Conservation (phyloP, 2,113 vertebrate genomes). For the Lipophrys pholis region DNA sequence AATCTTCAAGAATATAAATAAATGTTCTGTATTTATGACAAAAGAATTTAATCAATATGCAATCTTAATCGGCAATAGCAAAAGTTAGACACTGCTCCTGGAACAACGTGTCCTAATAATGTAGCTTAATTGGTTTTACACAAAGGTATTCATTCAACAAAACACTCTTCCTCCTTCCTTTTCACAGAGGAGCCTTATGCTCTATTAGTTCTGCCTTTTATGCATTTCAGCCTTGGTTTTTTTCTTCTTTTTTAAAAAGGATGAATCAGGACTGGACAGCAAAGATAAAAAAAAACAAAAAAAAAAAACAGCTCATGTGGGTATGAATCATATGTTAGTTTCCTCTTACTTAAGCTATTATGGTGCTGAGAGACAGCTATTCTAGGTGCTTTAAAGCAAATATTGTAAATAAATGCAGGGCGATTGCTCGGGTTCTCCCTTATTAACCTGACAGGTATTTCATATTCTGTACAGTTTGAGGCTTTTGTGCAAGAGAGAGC, state of each 20-base stretch:
- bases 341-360: background rate
- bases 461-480: constrained; percentile 64
- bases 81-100: background rate
- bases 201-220: background rate
- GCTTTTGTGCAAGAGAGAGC: constrained; percentile 60
- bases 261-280: constrained; percentile 11
- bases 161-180: constrained; percentile 12
- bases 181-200: background rate
- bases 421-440: constrained; percentile 40
- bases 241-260: constrained; percentile 1
- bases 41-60: background rate
- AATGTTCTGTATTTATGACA: background rate
- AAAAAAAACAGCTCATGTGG: background rate
- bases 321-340: constrained; percentile 10
- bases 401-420: constrained; percentile 52
- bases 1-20: background rate
- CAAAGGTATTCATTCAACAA: constrained; percentile 24
- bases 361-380: background rate
- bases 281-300: background rate
- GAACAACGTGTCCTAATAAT: background rate
- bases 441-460: constrained; percentile 71
- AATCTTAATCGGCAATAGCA: background rate
- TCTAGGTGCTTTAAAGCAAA: constrained; percentile 25
- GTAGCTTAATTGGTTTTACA: constrained; percentile 7
- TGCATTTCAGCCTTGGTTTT: constrained; percentile 23